Evolutionary conservation across 1,140 invertebrate species (phyloP).

Genomic region (Meloidogyne exigua): DNA sequence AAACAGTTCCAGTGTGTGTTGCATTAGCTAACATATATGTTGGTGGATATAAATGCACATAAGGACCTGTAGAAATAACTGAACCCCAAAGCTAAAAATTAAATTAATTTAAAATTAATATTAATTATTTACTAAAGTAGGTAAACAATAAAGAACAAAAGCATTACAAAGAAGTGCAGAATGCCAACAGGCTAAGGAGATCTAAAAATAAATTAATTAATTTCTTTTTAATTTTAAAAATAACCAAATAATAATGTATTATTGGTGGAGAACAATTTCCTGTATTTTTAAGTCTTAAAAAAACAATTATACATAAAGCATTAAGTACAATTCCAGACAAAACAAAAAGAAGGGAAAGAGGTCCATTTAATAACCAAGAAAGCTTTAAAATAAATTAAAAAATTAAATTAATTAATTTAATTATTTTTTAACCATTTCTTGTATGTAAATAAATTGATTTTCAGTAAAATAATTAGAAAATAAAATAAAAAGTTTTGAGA

Average conservation of each 20-base stretch:
- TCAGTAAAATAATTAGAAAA: not conserved
- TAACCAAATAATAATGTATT: slow-evolving; percentile 61
- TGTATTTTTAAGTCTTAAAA: slow-evolving; percentile 38
- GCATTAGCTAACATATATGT: slow-evolving; percentile 58
- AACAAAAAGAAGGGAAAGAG: slow-evolving; percentile 55
- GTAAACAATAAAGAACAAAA: slow-evolving; percentile 60
- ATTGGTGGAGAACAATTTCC: slow-evolving; percentile 44
- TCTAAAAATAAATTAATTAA: slow-evolving; percentile 18
- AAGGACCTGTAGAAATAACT: slow-evolving; percentile 45
- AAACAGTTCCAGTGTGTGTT: slow-evolving; percentile 59
- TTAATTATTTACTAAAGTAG: slow-evolving; percentile 44
- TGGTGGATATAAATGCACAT: slow-evolving; percentile 57
- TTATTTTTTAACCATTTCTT: not conserved
- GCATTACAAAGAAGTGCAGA: slow-evolving; percentile 57
- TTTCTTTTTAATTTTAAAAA: not conserved
- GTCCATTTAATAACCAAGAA: slow-evolving; percentile 57
- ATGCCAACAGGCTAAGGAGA: slow-evolving; percentile 56
- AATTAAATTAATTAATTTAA: not conserved
- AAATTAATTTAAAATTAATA: not conserved
- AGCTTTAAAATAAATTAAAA: slow-evolving; percentile 23
- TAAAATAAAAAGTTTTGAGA: not conserved
- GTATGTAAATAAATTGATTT: not conserved
- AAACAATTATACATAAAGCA: slow-evolving; percentile 48
- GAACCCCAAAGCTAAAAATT: slow-evolving; percentile 43
- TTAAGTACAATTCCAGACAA: slow-evolving; percentile 53